Base-by-base conservation (phyloP, 1,140 invertebrate genomes). In the Pemphigus obesinymphae region DNA sequence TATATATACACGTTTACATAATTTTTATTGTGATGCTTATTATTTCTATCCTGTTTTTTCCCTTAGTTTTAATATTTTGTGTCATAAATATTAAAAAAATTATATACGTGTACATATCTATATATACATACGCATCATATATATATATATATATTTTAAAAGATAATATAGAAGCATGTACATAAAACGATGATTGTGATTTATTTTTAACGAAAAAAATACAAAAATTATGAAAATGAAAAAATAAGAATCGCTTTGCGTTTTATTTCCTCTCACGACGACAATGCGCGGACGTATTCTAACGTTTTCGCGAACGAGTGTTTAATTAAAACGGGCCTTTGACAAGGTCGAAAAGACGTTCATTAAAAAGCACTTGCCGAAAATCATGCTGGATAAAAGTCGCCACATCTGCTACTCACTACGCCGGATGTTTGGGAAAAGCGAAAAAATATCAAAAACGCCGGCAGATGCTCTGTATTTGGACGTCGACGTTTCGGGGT, bases 191-290 rank as follows among this genome's bases (percentile, higher is more conserved):
- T 78, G 53, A 78, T 78, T 58, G 75, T 58, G 75, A 78, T 78
- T 78, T 78, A 78, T 61, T 78, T 78, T 78, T 78, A 58, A 58
- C 23, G 29, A 75, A 78, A 58, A 78, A 78, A 40, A 58, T 55
- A 70, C 11, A 70, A 17, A 53, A 31, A 75, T 58, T 37, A 37
- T 17, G 50, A 78, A 58, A 26, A 55, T 26, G 13, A 58, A 17
- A 3, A n/a, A 45, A 20, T 13, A 66, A 17, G 2, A 3, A 48
- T 7, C 15, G 45, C 11, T 48, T 48, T 15, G 2, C 15, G 2
- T 15, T 7, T 70, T 70, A 23, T 43, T 45, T 26, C 8, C 23
- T 26, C 23, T 29, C 23, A 15, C 61, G 1, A 3, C 31, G 29
- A 34, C 17, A 34, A 66, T n/a, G 8, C 37, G 37, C 10, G 43